Conservation (phyloP, 2,113 vertebrate species). For the Abramis brama region DNA sequence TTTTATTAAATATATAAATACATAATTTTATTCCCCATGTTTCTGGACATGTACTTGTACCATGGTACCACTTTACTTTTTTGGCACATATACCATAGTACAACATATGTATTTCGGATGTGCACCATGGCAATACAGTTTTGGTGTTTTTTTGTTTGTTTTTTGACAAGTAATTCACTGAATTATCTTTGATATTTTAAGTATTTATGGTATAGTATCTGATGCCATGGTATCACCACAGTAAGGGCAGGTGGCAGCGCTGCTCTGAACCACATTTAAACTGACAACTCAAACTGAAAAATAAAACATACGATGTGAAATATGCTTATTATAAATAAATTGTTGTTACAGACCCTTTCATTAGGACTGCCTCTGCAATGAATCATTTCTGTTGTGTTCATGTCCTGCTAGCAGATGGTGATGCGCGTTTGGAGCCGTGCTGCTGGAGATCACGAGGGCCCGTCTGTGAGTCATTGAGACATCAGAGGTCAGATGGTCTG, state of each 20-base stretch:
- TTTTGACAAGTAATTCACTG: background rate
- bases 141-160: background rate
- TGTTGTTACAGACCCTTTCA: background rate
- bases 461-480: background rate
- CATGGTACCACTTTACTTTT: too few species aligned
- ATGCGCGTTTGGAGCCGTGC: background rate
- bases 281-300: conserved; percentile 1
- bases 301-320: background rate
- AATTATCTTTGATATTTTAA: background rate
- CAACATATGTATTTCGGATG: background rate
- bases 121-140: background rate
- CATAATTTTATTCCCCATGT: background rate
- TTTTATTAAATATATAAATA: background rate
- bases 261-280: background rate
- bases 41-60: background rate
- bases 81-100: background rate
- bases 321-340: background rate
- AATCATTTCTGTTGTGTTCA: background rate
- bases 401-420: conserved; percentile 30
- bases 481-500: background rate
- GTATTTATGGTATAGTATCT: background rate
- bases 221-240: background rate
- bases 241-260: background rate
- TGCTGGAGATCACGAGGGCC: conserved; percentile 1
- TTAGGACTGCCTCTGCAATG: background rate